Conservation (phyloP, 2,797 vertebrate species). For the Xiphophorus birchmanni region DNA sequence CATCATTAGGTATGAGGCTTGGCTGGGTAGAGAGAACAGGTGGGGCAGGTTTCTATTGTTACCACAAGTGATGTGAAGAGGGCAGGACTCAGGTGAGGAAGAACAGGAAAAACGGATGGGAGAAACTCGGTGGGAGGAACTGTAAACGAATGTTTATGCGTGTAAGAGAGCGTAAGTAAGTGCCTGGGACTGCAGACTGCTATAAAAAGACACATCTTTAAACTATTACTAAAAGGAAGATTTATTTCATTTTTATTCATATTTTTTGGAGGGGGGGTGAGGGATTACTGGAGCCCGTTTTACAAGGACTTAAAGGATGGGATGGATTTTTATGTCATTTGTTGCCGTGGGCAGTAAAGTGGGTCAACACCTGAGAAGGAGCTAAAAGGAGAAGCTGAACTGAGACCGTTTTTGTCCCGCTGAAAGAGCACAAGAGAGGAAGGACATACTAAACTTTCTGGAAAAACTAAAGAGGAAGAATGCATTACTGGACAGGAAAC, state of each 20-base stretch:
- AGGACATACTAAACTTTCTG: background rate
- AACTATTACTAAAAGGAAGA: background rate
- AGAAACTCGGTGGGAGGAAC: constrained; percentile 1
- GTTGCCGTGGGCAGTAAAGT: constrained; percentile 46
- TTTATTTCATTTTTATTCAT: background rate
- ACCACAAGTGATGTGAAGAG: constrained; percentile 52
- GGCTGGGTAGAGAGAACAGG: constrained; percentile 64
- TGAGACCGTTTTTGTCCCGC: constrained; percentile 30
- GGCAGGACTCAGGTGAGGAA: constrained; percentile 17
- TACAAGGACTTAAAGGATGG: constrained; percentile 17
- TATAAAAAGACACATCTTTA: constrained; percentile 16
- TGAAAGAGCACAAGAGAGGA: constrained; percentile 16
- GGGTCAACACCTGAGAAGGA: constrained; percentile 66
- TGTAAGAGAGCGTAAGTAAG: background rate
- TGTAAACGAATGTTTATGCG: constrained; percentile 8
- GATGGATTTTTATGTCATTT: constrained; percentile 30
- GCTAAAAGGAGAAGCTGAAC: constrained; percentile 52
- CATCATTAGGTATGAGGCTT: constrained; percentile 51
- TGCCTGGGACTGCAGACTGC: constrained; percentile 41
- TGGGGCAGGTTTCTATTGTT: constrained; percentile 73
- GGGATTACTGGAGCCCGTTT: background rate
- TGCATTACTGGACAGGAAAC: background rate
- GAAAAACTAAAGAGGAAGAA: background rate
- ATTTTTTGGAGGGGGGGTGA: no score
- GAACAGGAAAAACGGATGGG: constrained; percentile 46